These are phyloP conservation scores for Ichneumoninae sp. DNA, from an alignment of 2,888 invertebrate genomes.

Conservation along the genomic window DNA sequence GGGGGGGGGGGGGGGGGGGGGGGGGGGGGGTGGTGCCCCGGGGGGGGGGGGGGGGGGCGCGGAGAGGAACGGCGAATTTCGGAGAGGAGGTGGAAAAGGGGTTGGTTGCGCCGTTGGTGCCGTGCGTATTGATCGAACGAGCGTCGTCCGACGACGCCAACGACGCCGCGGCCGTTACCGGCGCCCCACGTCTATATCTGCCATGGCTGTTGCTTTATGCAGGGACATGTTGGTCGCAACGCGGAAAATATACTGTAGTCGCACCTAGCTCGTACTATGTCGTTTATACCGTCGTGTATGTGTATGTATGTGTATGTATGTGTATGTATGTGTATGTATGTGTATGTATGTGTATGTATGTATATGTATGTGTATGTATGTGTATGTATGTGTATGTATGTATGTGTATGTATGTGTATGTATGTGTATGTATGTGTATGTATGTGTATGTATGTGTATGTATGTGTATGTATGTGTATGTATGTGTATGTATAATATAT, in stretches of 20 bases:
- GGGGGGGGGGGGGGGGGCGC: slow-evolving; percentile 4
- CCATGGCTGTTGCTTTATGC: slow-evolving; percentile 8
- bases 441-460: neutral
- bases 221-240: slow-evolving; percentile 16
- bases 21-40: slow-evolving; percentile 3
- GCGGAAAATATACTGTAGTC: slow-evolving; percentile 29
- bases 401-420: neutral
- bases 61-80: slow-evolving; percentile 47
- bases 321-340: neutral
- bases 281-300: neutral
- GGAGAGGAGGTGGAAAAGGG: slow-evolving; percentile 30
- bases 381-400: neutral
- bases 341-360: neutral
- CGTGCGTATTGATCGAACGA: slow-evolving; percentile 82
- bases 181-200: slow-evolving; percentile 68
- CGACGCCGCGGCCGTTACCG: slow-evolving; percentile 72
- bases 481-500: neutral
- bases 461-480: neutral
- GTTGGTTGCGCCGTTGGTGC: slow-evolving; percentile 73
- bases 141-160: slow-evolving; percentile 71
- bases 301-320: neutral
- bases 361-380: neutral
- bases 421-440: neutral
- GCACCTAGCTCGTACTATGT: neutral
- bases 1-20: slow-evolving; percentile 4